Conservation (phyloP, 2,888 invertebrate genomes). For the Nymphalis urticae region DNA sequence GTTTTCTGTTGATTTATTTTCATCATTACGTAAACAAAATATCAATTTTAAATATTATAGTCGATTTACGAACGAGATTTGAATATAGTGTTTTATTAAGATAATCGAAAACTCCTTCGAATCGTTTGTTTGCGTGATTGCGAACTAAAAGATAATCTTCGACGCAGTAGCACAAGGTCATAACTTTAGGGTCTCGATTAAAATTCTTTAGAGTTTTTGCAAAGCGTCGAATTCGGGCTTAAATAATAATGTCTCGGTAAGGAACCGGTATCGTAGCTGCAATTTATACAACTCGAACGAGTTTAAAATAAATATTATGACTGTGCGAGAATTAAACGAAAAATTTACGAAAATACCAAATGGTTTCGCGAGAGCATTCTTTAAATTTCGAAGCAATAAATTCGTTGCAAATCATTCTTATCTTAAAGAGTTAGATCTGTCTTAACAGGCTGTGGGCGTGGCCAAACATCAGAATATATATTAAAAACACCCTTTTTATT, state of each 20-base stretch:
- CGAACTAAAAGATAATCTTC: constrained; percentile 14
- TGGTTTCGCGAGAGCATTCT: too few species aligned
- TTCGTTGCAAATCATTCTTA: constrained; percentile 11
- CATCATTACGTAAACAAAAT: constrained; percentile 28
- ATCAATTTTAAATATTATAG: constrained; percentile 2
- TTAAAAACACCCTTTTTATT: constrained; percentile 43
- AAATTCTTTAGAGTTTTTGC: constrained; percentile 47
- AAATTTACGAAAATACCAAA: too few species aligned
- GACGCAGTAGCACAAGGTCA: constrained; percentile 26
- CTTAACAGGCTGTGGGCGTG: constrained; percentile 36
- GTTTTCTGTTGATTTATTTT: constrained; percentile 43
- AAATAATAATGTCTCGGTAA: constrained; percentile 1
- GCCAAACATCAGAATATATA: constrained; percentile 42
- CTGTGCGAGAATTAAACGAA: too few species aligned
- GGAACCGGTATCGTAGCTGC: too few species aligned
- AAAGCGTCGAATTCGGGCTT: constrained; percentile 25
- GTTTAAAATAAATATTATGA: too few species aligned
- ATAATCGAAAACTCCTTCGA: background rate
- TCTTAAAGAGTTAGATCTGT: constrained; percentile 29
- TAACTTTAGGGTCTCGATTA: constrained; percentile 40
- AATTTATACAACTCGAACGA: too few species aligned
- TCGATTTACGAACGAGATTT: too few species aligned
- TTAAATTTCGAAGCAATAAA: background rate
- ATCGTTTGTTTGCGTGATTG: constrained; percentile 5
- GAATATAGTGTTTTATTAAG: too few species aligned